Evolutionary conservation across 2,113 vertebrate genomes (phyloP).

Genomic region (human (Homo sapiens)): GRCh38 chr4:182325501-182326000

Average conservation of each 20-base stretch:
- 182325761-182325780: background rate
- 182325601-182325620: background rate
- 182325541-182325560: background rate
- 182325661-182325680: background rate
- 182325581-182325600: background rate
- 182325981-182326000: constrained; percentile 26
- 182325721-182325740: background rate
- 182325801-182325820: background rate
- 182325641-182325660: background rate
- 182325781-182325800: background rate
- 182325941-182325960: constrained; percentile 51
- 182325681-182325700: background rate
- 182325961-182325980: background rate
- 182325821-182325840: background rate
- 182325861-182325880: constrained; percentile 1
- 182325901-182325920: constrained; percentile 60
- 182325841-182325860: constrained; percentile 37
- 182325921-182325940: constrained; percentile 49
- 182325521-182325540: background rate
- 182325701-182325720: constrained; percentile 36
- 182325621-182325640: background rate
- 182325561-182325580: background rate
- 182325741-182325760: background rate
- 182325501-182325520: background rate
- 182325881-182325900: background rate